These are phyloP conservation scores for Mallotus villosus DNA, from an alignment of 2,797 vertebrate species.

Conservation along the genomic window DNA sequence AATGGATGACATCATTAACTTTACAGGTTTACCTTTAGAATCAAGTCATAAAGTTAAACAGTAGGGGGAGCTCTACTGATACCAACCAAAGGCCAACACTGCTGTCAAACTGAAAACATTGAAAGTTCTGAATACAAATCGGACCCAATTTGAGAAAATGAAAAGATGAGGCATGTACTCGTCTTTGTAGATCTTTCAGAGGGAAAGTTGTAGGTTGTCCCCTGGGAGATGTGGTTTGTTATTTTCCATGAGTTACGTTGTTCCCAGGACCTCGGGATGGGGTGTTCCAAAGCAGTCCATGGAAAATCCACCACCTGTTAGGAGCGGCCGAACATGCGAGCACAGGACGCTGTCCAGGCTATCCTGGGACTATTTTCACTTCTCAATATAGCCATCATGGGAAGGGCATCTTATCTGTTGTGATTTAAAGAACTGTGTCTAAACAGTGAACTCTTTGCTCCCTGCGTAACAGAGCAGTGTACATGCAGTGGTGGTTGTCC, in stretches of 20 bases:
- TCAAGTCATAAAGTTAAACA: constrained; percentile 14
- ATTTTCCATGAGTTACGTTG: constrained; percentile 53
- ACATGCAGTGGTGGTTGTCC: constrained; percentile 21
- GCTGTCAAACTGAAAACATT: no score
- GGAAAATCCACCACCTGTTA: constrained; percentile 60
- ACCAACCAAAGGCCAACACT: neutral
- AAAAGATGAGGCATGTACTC: constrained; percentile 8
- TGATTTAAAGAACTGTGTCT: constrained; percentile 6
- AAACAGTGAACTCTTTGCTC: constrained; percentile 14
- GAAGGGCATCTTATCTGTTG: constrained; percentile 19
- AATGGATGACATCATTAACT: neutral
- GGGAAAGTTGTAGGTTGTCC: constrained; percentile 43
- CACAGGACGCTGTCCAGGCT: constrained; percentile 33
- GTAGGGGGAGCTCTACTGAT: constrained; percentile 48
- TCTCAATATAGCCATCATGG: constrained; percentile 21
- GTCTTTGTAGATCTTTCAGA: constrained; percentile 10
- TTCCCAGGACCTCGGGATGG: constrained; percentile 52
- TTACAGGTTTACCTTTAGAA: neutral
- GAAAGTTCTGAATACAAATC: no score
- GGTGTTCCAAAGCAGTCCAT: constrained; percentile 50
- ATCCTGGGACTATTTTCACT: constrained; percentile 36
- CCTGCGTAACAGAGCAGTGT: neutral
- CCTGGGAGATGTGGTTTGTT: constrained; percentile 41
- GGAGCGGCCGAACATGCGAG: constrained; percentile 23
- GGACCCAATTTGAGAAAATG: neutral